These are phyloP conservation scores for Thermophis baileyi DNA, from an alignment of 2,113 vertebrate species.

Conservation along the genomic window DNA sequence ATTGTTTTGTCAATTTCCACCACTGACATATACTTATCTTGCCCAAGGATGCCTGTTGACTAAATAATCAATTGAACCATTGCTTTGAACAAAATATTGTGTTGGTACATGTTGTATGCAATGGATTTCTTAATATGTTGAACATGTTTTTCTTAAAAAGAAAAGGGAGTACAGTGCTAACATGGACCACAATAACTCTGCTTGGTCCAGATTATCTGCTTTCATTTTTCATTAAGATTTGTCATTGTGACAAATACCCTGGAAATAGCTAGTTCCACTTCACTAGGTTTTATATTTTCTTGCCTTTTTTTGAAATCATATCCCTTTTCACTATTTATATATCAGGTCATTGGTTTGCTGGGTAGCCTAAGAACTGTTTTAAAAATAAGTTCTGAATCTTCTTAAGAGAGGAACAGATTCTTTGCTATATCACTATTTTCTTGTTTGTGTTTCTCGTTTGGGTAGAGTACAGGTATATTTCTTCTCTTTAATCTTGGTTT, in stretches of 20 bases:
- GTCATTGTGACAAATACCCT: constrained; percentile 23
- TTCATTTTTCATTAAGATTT: constrained; percentile 58
- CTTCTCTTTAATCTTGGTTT: constrained; percentile 3
- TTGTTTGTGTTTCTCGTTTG: background rate
- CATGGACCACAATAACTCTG: constrained; percentile 57
- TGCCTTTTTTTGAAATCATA: background rate
- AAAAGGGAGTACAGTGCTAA: constrained; percentile 56
- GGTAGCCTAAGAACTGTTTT: no score
- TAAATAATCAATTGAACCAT: background rate
- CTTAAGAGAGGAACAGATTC: background rate
- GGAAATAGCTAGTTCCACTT: constrained; percentile 29
- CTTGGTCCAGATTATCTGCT: constrained; percentile 51
- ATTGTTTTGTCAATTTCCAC: background rate
- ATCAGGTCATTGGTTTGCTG: background rate
- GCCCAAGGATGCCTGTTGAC: background rate
- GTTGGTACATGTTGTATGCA: background rate
- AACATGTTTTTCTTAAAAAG: constrained; percentile 36
- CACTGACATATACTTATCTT: background rate
- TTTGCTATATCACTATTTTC: constrained; percentile 8
- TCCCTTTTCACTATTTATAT: background rate
- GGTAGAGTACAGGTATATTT: background rate
- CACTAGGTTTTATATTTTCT: background rate
- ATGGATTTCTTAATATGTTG: constrained; percentile 20
- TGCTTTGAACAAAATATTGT: background rate
- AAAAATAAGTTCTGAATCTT: background rate